A percentile compares a stretch with the other conserved stretches of the same genome.
Evolutionary conservation across 2,113 vertebrate genomes (phyloP).

Genomic region (Pygoscelis adeliae): DNA sequence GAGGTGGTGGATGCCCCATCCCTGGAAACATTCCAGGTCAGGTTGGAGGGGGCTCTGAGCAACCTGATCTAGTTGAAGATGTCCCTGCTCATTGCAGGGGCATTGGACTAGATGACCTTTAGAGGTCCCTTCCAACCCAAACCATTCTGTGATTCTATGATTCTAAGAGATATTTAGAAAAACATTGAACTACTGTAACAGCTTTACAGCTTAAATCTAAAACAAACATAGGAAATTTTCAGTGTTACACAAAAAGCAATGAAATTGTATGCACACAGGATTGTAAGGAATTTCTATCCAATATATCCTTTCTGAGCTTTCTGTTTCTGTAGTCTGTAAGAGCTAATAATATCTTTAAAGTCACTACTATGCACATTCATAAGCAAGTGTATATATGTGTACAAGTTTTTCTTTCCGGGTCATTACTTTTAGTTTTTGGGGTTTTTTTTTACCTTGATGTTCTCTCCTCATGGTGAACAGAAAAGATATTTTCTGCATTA

Average conservation of each 20-base stretch:
- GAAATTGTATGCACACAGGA: neutral
- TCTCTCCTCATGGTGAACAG: neutral
- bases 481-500: neutral
- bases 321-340: neutral
- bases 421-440: neutral
- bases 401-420: neutral
- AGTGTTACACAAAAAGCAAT: neutral
- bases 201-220: neutral
- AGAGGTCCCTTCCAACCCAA: neutral
- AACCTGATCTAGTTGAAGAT: neutral
- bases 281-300: neutral
- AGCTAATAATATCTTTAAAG: neutral
- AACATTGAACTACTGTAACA: neutral
- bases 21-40: neutral
- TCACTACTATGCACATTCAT: neutral
- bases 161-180: neutral
- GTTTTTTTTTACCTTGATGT: neutral
- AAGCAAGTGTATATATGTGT: neutral
- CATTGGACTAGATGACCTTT: neutral
- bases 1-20: neutral
- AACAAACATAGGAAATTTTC: neutral
- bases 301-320: neutral
- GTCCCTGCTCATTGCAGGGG: neutral
- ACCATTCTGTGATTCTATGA: neutral
- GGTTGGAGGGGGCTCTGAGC: neutral